Evolutionary conservation across 2,888 invertebrate genomes (phyloP).

Genomic region (Eremobia ochroleuca): DNA sequence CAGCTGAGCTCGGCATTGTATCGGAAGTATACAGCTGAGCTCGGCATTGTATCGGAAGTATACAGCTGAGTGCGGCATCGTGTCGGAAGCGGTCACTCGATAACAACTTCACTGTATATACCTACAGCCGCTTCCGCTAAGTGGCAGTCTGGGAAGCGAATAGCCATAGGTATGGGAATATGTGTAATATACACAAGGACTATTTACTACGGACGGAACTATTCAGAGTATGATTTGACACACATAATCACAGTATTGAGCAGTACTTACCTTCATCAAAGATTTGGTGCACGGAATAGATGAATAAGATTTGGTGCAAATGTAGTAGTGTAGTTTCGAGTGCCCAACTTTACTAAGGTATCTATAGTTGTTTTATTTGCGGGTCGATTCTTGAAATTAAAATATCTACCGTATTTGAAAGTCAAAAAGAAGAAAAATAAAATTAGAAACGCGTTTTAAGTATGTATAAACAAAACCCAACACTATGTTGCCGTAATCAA

Average conservation of each 20-base stretch:
- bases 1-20: too few relatives aligned
- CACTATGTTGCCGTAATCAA: background rate
- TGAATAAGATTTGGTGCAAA: background rate
- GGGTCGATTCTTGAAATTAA: background rate
- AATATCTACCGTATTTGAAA: background rate
- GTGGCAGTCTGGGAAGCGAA: slow-evolving; percentile 6
- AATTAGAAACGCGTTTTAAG: background rate
- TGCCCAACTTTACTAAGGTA: background rate
- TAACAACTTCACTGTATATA: slow-evolving; percentile 1
- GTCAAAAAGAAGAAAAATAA: too few relatives aligned
- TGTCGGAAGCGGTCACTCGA: slow-evolving; percentile 50
- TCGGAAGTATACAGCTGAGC: too few relatives aligned
- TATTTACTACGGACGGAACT: background rate
- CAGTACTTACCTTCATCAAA: background rate
- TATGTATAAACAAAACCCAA: background rate
- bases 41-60: too few relatives aligned
- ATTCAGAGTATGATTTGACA: background rate
- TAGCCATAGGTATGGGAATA: too few relatives aligned
- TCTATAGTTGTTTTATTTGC: background rate
- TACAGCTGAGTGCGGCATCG: background rate
- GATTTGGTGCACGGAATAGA: background rate
- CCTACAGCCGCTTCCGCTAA: slow-evolving; percentile 6
- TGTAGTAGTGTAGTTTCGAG: background rate
- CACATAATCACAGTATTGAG: background rate
- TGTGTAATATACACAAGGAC: too few relatives aligned